Evolutionary conservation across 2,797 vertebrate genomes (phyloP).

Genomic region (Coccyzus lansbergi): DNA sequence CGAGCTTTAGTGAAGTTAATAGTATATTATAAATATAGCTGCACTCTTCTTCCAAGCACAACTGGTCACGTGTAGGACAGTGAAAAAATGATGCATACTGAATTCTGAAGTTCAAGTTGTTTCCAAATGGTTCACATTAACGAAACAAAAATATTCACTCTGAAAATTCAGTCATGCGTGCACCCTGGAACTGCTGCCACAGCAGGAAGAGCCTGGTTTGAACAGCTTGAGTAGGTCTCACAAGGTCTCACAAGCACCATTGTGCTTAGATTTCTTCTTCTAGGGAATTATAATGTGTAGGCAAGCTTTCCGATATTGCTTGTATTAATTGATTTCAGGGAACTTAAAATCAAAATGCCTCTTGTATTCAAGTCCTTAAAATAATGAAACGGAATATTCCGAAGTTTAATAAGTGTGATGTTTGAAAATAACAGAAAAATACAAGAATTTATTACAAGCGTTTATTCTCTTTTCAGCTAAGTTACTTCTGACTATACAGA

Average conservation of each 20-base stretch:
- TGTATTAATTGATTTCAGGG: neutral
- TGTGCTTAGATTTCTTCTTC: neutral
- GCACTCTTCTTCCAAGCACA: neutral
- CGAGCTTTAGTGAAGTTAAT: neutral
- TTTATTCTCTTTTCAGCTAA: neutral
- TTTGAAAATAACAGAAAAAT: neutral
- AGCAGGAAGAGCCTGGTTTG: slow-evolving; percentile 47
- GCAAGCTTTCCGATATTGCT: neutral
- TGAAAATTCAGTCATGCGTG: slow-evolving; percentile 27
- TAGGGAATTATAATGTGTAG: neutral
- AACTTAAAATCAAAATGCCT: neutral
- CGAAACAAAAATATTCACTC: neutral
- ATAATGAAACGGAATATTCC: neutral
- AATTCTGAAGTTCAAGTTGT: neutral
- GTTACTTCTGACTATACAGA: neutral
- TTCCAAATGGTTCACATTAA: neutral
- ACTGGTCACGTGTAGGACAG: neutral
- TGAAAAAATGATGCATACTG: neutral
- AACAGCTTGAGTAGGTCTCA: slow-evolving; percentile 28
- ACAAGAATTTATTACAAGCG: neutral
- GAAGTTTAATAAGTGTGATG: neutral
- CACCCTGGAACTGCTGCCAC: slow-evolving; percentile 22
- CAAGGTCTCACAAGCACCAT: slow-evolving; percentile 21
- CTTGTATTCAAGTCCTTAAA: neutral
- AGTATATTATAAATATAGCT: neutral